Evolutionary conservation across 1,140 invertebrate species (phyloP).

Genomic region (Drosophila novamexicana): DNA sequence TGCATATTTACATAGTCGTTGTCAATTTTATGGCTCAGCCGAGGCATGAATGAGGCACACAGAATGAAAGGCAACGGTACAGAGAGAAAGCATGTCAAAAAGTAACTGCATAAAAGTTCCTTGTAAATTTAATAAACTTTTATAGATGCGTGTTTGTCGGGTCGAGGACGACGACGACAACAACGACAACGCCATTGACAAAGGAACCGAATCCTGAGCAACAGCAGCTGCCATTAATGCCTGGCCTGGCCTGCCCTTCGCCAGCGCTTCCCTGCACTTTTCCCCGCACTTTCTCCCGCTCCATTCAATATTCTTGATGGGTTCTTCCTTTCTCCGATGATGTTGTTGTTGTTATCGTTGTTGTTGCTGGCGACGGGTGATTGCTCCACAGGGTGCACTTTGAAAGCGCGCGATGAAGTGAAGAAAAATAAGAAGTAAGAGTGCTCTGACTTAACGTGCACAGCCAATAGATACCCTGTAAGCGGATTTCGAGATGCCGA

Average conservation of each 20-base stretch:
- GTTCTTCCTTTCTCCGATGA: constrained; percentile 9
- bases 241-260: constrained; percentile 49
- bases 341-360: constrained; percentile 41
- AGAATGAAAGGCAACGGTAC: constrained; percentile 37
- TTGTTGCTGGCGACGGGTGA: constrained; percentile 73
- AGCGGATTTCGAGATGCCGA: neutral
- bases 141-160: constrained; percentile 63
- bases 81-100: constrained; percentile 73
- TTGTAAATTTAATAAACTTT: constrained; percentile 83
- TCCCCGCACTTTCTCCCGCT: constrained; percentile 5
- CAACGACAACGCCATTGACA: constrained; percentile 26
- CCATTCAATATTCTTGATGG: constrained; percentile 64
- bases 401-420: constrained; percentile 49
- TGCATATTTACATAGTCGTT: constrained; percentile 77
- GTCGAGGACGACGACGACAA: neutral
- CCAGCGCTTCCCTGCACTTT: constrained; percentile 14
- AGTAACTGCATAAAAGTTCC: constrained; percentile 82
- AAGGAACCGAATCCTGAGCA: constrained; percentile 31
- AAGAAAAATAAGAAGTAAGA: constrained; percentile 8
- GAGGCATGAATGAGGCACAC: constrained; percentile 36
- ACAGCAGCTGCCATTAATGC: constrained; percentile 77
- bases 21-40: constrained; percentile 72
- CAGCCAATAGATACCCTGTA: neutral
- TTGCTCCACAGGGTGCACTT: constrained; percentile 81
- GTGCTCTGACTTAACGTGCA: neutral